These are phyloP conservation scores for Leptatherina wallacei DNA, from an alignment of 2,797 vertebrate species.

Conservation along the genomic window DNA sequence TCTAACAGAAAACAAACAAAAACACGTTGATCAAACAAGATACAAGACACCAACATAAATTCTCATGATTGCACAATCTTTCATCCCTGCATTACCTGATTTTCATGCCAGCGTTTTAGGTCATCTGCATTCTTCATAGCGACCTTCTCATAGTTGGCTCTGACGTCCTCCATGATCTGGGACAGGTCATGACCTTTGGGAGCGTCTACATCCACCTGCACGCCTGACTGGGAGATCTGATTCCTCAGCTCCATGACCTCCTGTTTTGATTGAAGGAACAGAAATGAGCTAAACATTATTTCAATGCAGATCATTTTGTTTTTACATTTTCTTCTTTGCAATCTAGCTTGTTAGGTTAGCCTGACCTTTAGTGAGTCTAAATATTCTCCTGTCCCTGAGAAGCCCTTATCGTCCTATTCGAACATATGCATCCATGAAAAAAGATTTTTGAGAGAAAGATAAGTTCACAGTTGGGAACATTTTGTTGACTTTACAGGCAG, in stretches of 20 bases:
- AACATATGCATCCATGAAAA: neutral
- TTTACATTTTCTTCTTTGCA: neutral
- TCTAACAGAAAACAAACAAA: conserved; percentile 71
- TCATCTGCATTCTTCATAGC: conserved; percentile 90
- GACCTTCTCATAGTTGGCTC: conserved; percentile 88
- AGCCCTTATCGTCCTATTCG: neutral
- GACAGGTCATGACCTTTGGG: conserved; percentile 90
- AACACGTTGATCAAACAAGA: neutral
- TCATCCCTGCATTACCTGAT: conserved; percentile 77
- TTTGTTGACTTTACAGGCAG: neutral
- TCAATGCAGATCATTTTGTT: neutral
- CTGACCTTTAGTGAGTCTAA: neutral
- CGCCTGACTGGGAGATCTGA: conserved; percentile 87
- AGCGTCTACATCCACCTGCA: conserved; percentile 93
- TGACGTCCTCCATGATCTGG: conserved; percentile 89
- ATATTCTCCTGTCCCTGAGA: conserved; percentile 1
- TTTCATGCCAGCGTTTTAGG: conserved; percentile 87
- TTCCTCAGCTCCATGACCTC: conserved; percentile 87
- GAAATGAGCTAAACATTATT: neutral
- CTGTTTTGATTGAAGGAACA: conserved; percentile 62
- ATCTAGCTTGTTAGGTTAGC: neutral
- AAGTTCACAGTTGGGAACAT: neutral
- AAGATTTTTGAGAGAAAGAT: conserved; percentile 3
- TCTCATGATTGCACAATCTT: neutral
- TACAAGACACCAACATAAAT: too few relatives aligned